phyloP scores from a whole-genome alignment of 2,113 vertebrate species.

The Aegithalos caudatus region DNA sequence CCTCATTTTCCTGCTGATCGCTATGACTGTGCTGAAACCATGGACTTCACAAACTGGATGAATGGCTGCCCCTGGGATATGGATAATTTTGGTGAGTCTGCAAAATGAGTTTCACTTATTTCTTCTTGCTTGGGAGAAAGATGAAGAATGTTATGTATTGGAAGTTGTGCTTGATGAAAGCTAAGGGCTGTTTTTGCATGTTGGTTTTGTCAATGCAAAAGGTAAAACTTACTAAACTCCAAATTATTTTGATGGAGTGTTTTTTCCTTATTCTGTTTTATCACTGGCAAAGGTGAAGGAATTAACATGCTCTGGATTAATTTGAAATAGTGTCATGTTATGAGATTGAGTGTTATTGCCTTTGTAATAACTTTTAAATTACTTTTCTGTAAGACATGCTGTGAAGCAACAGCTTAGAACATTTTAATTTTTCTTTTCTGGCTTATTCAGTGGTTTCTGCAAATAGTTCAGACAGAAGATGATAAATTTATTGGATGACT shows the following conservation, averaged over 20 bases:
- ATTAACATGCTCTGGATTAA: background rate
- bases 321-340: background rate
- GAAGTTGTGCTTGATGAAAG: background rate
- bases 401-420: conserved; percentile 3
- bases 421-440: conserved; percentile 31
- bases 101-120: conserved; percentile 13
- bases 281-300: background rate
- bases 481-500: background rate
- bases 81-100: conserved; percentile 71
- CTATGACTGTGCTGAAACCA: background rate
- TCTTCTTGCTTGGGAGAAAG: background rate
- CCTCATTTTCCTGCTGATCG: background rate
- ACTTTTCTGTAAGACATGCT: conserved; percentile 32
- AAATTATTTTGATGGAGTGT: background rate
- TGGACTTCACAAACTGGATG: background rate
- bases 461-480: background rate
- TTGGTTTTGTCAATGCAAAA: background rate
- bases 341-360: conserved; percentile 11
- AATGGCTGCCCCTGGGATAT: background rate
- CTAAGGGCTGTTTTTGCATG: background rate
- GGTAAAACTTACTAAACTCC: background rate
- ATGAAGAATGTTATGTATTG: background rate
- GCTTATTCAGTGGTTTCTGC: conserved; percentile 21
- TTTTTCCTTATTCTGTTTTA: background rate
- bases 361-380: conserved; percentile 44